Evolutionary conservation across 2,797 vertebrate species (phyloP).

Genomic region (Mormyrops attenuatus): DNA sequence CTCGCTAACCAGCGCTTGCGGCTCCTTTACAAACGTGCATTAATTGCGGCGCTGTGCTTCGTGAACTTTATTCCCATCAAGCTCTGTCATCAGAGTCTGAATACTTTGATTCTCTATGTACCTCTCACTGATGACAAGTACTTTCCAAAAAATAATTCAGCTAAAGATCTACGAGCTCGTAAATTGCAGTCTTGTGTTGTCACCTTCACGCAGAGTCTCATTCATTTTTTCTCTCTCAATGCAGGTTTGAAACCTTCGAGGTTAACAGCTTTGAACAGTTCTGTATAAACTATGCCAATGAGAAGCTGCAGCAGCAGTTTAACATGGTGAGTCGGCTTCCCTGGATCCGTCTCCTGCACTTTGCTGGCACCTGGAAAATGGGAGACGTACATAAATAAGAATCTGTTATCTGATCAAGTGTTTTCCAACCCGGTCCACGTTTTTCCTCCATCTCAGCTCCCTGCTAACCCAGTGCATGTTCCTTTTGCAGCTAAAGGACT

Average conservation of each 20-base stretch:
- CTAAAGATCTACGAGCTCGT: background rate
- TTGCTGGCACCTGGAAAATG: background rate
- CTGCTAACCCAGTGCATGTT: background rate
- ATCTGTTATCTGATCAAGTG: background rate
- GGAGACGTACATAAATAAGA: background rate
- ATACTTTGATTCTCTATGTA: background rate
- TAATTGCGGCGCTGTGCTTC: background rate
- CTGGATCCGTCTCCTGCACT: background rate
- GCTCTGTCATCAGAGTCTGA: background rate
- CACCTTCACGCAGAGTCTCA: background rate
- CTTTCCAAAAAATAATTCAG: background rate
- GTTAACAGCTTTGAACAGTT: slow-evolving; percentile 98
- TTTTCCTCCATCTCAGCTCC: background rate
- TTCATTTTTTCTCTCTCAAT: background rate
- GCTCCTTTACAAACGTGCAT: background rate
- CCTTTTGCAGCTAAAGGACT: background rate
- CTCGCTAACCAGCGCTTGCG: background rate
- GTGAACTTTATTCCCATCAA: background rate
- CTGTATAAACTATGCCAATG: slow-evolving; percentile 98
- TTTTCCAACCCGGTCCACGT: background rate
- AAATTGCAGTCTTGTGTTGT: background rate
- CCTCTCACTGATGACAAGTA: background rate
- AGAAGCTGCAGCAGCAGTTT: slow-evolving; percentile 98
- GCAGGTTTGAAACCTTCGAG: slow-evolving; percentile 95
- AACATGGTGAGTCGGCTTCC: slow-evolving; percentile 74